phyloP scores from a whole-genome alignment of 2,888 invertebrate species.

The Aleiodes alternator region DNA sequence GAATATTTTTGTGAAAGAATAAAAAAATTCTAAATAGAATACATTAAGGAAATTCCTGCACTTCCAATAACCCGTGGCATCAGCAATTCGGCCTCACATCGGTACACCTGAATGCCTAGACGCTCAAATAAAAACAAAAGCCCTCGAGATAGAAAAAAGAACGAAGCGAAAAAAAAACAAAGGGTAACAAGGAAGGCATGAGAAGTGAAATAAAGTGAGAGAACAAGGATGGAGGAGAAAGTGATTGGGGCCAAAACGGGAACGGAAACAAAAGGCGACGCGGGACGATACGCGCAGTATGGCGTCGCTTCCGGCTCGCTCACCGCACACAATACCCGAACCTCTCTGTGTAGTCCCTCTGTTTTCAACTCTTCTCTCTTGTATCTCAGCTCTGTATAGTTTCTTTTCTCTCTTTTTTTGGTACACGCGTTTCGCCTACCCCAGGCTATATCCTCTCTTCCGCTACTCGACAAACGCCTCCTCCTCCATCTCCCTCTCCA shows the following conservation, averaged over 20 bases:
- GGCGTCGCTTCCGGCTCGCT: slow-evolving; percentile 75
- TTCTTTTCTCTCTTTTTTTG: slow-evolving; percentile 22
- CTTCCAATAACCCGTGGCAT: slow-evolving; percentile 24
- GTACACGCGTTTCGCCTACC: slow-evolving; percentile 25
- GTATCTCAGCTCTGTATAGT: slow-evolving; percentile 33
- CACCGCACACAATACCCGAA: slow-evolving; percentile 73
- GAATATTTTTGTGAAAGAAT: no score
- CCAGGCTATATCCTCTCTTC: slow-evolving; percentile 33
- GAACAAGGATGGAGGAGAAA: slow-evolving; percentile 36
- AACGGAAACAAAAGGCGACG: slow-evolving; percentile 68
- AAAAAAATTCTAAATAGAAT: not conserved
- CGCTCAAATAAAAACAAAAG: slow-evolving; percentile 31
- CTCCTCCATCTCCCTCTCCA: slow-evolving; percentile 41
- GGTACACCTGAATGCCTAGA: slow-evolving; percentile 32
- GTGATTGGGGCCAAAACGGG: slow-evolving; percentile 48
- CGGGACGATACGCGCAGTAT: slow-evolving; percentile 69
- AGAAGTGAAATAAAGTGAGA: slow-evolving; percentile 32
- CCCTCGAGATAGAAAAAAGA: slow-evolving; percentile 32
- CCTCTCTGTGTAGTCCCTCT: slow-evolving; percentile 45
- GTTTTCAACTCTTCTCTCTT: slow-evolving; percentile 41
- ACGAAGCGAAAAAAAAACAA: slow-evolving; percentile 34
- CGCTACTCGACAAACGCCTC: slow-evolving; percentile 38
- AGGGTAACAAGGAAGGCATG: slow-evolving; percentile 43
- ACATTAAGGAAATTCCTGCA: slow-evolving; percentile 10
- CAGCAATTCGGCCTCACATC: not conserved